phyloP scores from a whole-genome alignment of 2,888 invertebrate species.

The Cacoxenus indagator region DNA sequence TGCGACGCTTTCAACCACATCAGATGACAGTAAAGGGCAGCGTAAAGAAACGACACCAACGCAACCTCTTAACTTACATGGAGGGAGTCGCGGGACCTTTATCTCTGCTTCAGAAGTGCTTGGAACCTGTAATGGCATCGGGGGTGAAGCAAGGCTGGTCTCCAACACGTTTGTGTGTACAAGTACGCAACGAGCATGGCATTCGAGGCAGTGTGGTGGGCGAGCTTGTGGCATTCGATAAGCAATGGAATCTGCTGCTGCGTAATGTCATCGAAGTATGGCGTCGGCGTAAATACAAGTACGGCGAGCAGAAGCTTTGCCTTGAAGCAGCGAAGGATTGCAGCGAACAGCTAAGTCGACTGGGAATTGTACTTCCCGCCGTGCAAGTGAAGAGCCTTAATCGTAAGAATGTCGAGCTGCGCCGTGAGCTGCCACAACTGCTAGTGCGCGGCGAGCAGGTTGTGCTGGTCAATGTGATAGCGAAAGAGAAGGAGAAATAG shows the following conservation, averaged over 20 bases:
- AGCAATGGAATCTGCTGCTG: slow-evolving; percentile 92
- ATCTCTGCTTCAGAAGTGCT: slow-evolving; percentile 74
- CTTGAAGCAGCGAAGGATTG: slow-evolving; percentile 67
- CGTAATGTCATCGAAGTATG: slow-evolving; percentile 87
- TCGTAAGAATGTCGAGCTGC: slow-evolving; percentile 78
- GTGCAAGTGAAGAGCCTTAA: slow-evolving; percentile 74
- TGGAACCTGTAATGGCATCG: slow-evolving; percentile 29
- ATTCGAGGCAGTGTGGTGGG: slow-evolving; percentile 85
- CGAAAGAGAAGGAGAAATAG: slow-evolving; percentile 22
- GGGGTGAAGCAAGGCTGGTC: neutral
- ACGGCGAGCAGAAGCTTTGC: slow-evolving; percentile 58
- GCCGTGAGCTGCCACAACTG: slow-evolving; percentile 78
- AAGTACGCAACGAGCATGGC: slow-evolving; percentile 79
- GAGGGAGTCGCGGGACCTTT: slow-evolving; percentile 77
- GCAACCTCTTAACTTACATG: slow-evolving; percentile 71
- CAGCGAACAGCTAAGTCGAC: slow-evolving; percentile 69
- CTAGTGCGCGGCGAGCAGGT: slow-evolving; percentile 85
- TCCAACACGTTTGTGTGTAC: slow-evolving; percentile 60
- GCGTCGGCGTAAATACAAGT: slow-evolving; percentile 74
- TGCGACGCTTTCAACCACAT: slow-evolving; percentile 71
- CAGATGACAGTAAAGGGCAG: slow-evolving; percentile 66
- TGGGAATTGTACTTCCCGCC: slow-evolving; percentile 73
- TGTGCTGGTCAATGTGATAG: slow-evolving; percentile 72
- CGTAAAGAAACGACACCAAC: slow-evolving; percentile 46
- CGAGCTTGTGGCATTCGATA: slow-evolving; percentile 88